These are phyloP conservation scores for Rhabdomys pumilio DNA, from an alignment of 2,797 vertebrate species.

Conservation along the genomic window DNA sequence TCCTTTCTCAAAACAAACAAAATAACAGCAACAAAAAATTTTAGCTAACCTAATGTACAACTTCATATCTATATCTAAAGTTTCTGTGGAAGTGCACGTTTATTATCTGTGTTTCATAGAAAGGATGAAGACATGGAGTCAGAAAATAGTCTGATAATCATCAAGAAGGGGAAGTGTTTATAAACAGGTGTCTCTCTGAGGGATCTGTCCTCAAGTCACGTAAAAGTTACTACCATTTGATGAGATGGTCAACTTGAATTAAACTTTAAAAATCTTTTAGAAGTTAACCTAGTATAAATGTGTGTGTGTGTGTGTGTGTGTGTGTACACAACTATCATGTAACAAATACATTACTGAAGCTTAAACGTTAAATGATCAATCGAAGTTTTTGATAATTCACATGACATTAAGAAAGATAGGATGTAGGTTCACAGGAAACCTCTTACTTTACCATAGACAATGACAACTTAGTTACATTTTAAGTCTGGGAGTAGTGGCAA, in stretches of 20 bases:
- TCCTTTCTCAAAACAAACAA: neutral
- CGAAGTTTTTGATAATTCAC: neutral
- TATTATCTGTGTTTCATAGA: neutral
- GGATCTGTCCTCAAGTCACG: fast-evolving
- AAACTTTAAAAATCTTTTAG: neutral
- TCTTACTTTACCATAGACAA: neutral
- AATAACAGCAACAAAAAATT: neutral
- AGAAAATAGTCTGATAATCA: neutral
- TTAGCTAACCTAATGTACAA: fast-evolving
- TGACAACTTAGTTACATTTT: neutral
- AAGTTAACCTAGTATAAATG: neutral
- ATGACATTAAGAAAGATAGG: neutral
- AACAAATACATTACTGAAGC: neutral
- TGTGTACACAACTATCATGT: neutral
- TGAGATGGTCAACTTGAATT: neutral
- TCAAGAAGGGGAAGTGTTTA: too few relatives aligned
- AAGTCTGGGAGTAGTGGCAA: neutral
- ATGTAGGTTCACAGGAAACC: neutral
- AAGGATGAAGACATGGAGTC: neutral
- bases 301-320: too few relatives aligned
- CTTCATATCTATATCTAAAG: too few relatives aligned
- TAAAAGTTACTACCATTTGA: neutral
- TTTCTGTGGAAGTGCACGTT: neutral
- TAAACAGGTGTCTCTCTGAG: neutral
- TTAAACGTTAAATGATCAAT: neutral